A percentile compares a stretch with the other conserved stretches of the same genome.
phyloP scores from a whole-genome alignment of 2,797 vertebrate genomes.

The Pelobates cultripes region DNA sequence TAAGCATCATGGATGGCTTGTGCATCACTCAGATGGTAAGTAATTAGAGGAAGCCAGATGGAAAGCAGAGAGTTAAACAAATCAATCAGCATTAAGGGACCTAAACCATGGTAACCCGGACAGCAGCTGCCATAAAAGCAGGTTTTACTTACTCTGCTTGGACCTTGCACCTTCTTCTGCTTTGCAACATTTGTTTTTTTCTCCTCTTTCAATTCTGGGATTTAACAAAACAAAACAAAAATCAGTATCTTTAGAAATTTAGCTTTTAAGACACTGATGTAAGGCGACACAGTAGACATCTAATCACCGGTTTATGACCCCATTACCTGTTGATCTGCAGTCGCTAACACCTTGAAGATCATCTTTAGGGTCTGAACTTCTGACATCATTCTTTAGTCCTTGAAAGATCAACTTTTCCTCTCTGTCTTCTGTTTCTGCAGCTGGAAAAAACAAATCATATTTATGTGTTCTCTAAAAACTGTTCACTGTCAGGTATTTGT shows the following conservation, averaged over 20 bases:
- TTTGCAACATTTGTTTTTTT: constrained; percentile 42
- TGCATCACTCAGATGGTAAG: too few species aligned
- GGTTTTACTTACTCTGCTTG: constrained; percentile 76
- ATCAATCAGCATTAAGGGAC: too few species aligned
- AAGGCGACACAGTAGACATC: background rate
- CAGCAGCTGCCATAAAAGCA: too few species aligned
- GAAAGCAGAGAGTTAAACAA: too few species aligned
- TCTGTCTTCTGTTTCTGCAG: background rate
- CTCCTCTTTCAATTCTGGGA: constrained; percentile 2
- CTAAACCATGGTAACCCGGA: too few species aligned
- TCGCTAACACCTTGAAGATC: background rate
- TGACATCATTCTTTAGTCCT: background rate
- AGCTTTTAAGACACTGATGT: background rate
- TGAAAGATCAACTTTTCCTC: background rate
- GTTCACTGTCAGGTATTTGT: too few species aligned
- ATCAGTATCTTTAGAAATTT: background rate
- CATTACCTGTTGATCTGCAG: background rate
- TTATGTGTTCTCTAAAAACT: too few species aligned
- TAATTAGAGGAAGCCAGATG: too few species aligned
- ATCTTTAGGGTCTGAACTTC: too few species aligned
- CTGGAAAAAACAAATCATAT: background rate
- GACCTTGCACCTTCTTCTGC: constrained; percentile 75
- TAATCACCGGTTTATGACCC: background rate
- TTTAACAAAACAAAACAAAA: background rate
- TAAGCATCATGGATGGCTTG: too few species aligned